Conservation (phyloP, 2,888 invertebrate species). For the Meteorus cinctellus region DNA sequence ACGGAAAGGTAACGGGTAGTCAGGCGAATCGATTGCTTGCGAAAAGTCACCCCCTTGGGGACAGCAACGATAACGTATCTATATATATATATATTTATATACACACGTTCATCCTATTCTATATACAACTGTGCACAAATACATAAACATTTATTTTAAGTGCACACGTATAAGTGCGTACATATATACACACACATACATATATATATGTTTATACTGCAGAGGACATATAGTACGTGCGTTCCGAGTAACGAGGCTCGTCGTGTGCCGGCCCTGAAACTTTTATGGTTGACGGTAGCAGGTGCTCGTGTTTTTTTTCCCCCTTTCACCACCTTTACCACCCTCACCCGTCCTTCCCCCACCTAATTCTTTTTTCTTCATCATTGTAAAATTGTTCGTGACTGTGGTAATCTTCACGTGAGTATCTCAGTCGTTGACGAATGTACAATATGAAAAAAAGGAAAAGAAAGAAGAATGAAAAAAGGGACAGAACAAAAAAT, state of each 20-base stretch:
- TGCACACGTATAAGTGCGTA: conserved; percentile 2
- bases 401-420: conserved; percentile 35
- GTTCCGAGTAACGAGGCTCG: conserved; percentile 40
- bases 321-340: conserved; percentile 3
- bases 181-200: not conserved
- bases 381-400: conserved; percentile 28
- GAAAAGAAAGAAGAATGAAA: not conserved
- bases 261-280: conserved; percentile 45
- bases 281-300: conserved; percentile 45
- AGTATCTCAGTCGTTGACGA: conserved; percentile 39
- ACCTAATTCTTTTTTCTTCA: conserved; percentile 15
- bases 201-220: not conserved
- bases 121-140: not conserved
- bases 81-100: not conserved
- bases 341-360: not conserved
- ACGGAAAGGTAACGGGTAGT: not conserved
- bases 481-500: not conserved
- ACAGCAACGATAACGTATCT: conserved; percentile 40
- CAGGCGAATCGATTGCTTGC: conserved; percentile 36
- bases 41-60: conserved; percentile 41
- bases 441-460: not conserved
- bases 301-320: conserved; percentile 36
- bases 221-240: conserved; percentile 38
- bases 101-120: not conserved
- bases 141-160: not conserved